Evolutionary conservation across 2,113 vertebrate genomes (phyloP).

Genomic region (Xyliphius kryptos): DNA sequence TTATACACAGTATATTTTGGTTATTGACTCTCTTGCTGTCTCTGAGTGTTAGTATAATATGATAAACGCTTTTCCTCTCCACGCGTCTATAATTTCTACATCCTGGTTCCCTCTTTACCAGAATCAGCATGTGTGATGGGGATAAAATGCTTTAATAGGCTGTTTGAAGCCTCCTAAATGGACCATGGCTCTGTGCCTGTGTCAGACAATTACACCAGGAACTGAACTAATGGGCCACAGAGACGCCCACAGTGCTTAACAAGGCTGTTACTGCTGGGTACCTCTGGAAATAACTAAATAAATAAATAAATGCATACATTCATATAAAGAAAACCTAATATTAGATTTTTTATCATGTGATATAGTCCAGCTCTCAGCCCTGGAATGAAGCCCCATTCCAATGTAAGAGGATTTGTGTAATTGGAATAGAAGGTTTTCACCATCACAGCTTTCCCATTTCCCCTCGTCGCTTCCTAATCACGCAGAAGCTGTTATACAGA

Average conservation of each 20-base stretch:
- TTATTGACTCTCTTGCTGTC: too few relatives aligned
- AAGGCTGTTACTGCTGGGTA: conserved; percentile 15
- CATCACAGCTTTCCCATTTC: conserved; percentile 16
- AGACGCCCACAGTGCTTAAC: conserved; percentile 2
- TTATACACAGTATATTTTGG: too few relatives aligned
- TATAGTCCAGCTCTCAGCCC: conserved; percentile 39
- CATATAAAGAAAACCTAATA: too few relatives aligned
- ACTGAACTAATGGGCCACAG: conserved; percentile 15
- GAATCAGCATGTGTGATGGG: conserved; percentile 8
- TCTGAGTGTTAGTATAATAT: too few relatives aligned
- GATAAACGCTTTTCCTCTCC: too few relatives aligned
- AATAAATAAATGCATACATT: too few relatives aligned
- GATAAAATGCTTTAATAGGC: conserved; percentile 22
- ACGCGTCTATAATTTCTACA: too few relatives aligned
- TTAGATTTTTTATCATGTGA: background rate
- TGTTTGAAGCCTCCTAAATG: conserved; percentile 20
- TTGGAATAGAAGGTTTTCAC: conserved; percentile 51
- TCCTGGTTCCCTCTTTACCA: too few relatives aligned
- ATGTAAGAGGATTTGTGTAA: conserved; percentile 67
- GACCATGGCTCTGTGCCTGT: conserved; percentile 11
- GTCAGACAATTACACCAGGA: conserved; percentile 24
- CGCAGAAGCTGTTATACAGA: conserved; percentile 33
- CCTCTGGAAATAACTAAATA: too few relatives aligned
- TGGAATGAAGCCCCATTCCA: conserved; percentile 67
- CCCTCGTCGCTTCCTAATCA: too few relatives aligned